Evolutionary conservation across 2,888 invertebrate species (phyloP), one percentile per base, ranked within the genome.

Genomic region (Choristoneura rosaceana): DNA sequence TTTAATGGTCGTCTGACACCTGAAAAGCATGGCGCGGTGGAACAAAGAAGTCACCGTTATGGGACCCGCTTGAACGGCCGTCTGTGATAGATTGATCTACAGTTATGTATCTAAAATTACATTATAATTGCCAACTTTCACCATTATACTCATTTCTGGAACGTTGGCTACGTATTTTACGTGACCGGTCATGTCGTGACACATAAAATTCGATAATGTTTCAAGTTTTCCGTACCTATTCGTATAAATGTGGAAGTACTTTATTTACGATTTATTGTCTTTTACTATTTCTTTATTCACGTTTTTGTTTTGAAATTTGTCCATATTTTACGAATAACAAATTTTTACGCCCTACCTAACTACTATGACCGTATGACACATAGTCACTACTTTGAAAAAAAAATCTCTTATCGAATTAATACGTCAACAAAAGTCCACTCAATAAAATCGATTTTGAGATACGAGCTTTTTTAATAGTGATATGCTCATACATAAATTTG

Each of bases 81-180:
- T 64, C 66, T 60, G 66, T 59, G 71, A 68, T 63, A 68, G 73
- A 73, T 73, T 73, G 73, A 69, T 73, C 63, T 82, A 88, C 87
- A 82, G 89, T 87, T 88, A 86, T 70, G 74, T 74, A 60, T 79
- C 74, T 81, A 77, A 82, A 84, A 81, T 85, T 79, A 81, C 80
- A 78, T 76, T 73, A 74, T 83, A 81, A 84, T 84, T 83, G 78
- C 77, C 61, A 75, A 78, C 77, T 78, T 82, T 71, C 68, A 73
- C 68, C 68, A 68, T 73, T 64, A 73, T 73, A 47, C 34, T 64
- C 33, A 50, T 52, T 59, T 68, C 52, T 73, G 64, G 68, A 52
- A 43, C 69, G 59, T 17, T 8, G 4, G 43, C 63, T 34, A 12
- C 2, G 45, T 61, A 62, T 63, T 68, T 66, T 52, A 67, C 55